Base-by-base conservation (phyloP, 2,113 vertebrate genomes). In the Varanus komodoensis region DNA sequence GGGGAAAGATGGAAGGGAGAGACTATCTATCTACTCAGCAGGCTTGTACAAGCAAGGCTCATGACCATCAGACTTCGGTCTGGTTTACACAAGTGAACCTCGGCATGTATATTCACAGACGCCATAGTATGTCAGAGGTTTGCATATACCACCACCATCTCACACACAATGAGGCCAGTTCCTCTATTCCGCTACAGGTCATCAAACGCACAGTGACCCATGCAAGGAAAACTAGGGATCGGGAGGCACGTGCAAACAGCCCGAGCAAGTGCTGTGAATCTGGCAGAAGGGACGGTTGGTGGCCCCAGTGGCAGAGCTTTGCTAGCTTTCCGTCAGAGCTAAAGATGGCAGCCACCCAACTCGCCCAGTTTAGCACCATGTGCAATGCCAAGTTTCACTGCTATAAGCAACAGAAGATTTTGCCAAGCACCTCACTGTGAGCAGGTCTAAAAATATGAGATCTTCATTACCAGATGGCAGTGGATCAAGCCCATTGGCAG, bases 381-480 rank as follows among this genome's bases (percentile, higher is more conserved):
- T 38, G 67, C 32, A 64, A 69, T 85, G 82, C 82, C 89, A 90
- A 74, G 52, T 87, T 85, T 21, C 44, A 73, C 12, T 84, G 75
- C 52, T 79, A 83, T 89, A 75, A 92, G 87, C 29, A 80, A 89
- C 34, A 3, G 48, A 48, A 89, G 44, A 44, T 57, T 78, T 89
- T 92, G 81, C 50, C 68, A 81, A 88, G 81, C 93, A 68, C 4
- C 71, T 21, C 80, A 92, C 0, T 6, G 89, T 38, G 87, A 93
- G 86, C 8, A 91, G 89, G 91, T 89, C 89, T 5, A 78, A 92
- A 52, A 80, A 89, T 86, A 89, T 85, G 89, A 90, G 50, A 80
- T 90, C 89, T 90, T 90, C 75, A 90, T 90, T 90, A 86, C 73
- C 83, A 71, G 75, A 71, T 90, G 89, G 89, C 89, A 86, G 69